Evolutionary conservation across 2,113 vertebrate genomes (phyloP).

Genomic region (Sceloporus tristichus): DNA sequence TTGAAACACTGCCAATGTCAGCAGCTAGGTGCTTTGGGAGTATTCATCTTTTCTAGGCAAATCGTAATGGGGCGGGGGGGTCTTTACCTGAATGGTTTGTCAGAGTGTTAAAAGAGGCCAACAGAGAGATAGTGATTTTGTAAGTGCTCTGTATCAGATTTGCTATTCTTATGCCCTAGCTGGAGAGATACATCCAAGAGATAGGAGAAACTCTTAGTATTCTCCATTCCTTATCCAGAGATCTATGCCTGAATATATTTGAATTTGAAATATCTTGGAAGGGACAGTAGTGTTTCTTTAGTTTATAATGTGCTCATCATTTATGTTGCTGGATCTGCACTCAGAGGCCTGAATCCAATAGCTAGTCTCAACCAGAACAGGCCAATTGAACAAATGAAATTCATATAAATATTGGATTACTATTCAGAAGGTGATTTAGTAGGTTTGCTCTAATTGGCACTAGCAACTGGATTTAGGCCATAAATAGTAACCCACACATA

Average conservation of each 20-base stretch:
- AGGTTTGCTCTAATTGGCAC: too few species aligned
- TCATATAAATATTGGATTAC: too few species aligned
- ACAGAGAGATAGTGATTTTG: neutral
- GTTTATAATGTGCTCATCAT: neutral
- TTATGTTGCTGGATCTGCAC: neutral
- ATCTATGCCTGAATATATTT: neutral
- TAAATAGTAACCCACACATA: neutral
- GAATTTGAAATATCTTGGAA: neutral
- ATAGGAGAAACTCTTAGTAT: too few species aligned
- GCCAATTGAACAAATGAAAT: too few species aligned
- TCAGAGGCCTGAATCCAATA: neutral
- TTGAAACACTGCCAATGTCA: neutral
- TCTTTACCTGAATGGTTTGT: neutral
- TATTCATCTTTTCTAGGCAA: neutral
- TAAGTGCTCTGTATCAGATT: neutral
- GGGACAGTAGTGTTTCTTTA: too few species aligned
- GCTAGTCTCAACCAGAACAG: too few species aligned
- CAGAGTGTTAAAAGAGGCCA: neutral
- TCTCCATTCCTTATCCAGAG: neutral
- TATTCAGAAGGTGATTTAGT: too few species aligned
- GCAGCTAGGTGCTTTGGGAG: neutral
- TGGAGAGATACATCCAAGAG: neutral
- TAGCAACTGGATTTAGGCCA: too few species aligned
- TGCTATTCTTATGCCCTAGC: neutral
- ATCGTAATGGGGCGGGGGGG: neutral